These are phyloP conservation scores for Lepidonotus clava DNA, from an alignment of 2,888 invertebrate genomes.

Conservation along the genomic window DNA sequence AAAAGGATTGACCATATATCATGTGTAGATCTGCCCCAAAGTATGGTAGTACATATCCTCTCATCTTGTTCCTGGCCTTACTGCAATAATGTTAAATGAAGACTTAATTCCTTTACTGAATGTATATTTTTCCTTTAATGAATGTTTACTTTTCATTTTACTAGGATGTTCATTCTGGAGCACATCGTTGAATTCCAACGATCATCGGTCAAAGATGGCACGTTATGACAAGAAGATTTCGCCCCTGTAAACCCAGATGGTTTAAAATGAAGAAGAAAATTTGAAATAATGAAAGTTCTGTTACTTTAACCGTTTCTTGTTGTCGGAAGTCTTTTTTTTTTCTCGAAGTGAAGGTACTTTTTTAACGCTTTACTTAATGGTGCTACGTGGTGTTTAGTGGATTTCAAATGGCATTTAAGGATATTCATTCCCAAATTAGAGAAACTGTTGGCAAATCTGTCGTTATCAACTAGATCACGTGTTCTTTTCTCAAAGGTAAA, in stretches of 20 bases:
- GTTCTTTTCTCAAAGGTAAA: no score
- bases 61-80: not conserved
- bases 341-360: not conserved
- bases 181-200: slow-evolving; percentile 74
- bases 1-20: not conserved
- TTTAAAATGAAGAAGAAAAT: not conserved
- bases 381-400: not conserved
- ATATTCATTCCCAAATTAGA: no score
- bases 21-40: not conserved
- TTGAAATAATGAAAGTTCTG: not conserved
- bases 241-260: not conserved
- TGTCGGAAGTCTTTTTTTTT: not conserved
- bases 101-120: not conserved
- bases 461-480: no score
- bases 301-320: no score
- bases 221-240: slow-evolving; percentile 57
- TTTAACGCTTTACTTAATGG: not conserved
- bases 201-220: slow-evolving; percentile 71
- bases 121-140: not conserved
- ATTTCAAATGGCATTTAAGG: no score
- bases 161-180: slow-evolving; percentile 72
- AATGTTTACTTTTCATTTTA: slow-evolving; percentile 58
- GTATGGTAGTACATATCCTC: not conserved
- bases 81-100: not conserved
- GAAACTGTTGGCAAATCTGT: no score